Evolutionary conservation across 2,113 vertebrate genomes (phyloP), one percentile per base, ranked within the genome.

Genomic region (Eurystomus gularis): DNA sequence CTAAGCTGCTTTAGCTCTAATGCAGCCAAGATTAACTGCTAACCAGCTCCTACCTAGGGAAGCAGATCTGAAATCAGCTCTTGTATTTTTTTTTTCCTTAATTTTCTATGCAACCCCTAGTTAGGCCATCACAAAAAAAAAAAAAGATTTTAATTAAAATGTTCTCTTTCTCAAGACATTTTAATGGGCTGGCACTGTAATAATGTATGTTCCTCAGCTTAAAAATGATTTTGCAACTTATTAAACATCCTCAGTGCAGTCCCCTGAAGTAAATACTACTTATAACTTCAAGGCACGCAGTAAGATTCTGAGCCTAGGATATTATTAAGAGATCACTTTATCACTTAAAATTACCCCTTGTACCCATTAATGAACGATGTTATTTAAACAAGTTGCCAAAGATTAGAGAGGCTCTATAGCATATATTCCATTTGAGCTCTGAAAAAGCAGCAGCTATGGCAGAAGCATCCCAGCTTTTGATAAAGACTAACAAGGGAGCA

Each of bases 1-100:
- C 15, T 96, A 96, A 95, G 83, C 77, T 93, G 91, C 91, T 93
- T 96, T 89, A 79, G 61, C 31, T 69, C 83, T 95, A 87, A 88
- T 61, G 49, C 77, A 72, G 77, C 54, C 77, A 82, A 89, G 91
- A 96, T 94, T 94, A 94, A 88, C 70, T 83, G 69, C 82, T 96
- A 90, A 88, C 88, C 55, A 86, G 68, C 23, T 93, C 60, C 76
- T 68, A 65, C 83, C 73, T 77, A 55, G 29, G 62, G 40, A 87
- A 91, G 54, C 35, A 89, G 57, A 85, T 61, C 54, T 85, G 46
- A 85, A 90, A 84, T 60, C 48, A 80, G 62, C 28, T 85, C 31
- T 57, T 20, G 12, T 65, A 8, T 18, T 61, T 26, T 39, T 33
- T 73, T 57, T 29, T 23, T 6, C 13, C 9, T 29, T 55, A 46